Conservation (phyloP, 2,113 vertebrate genomes). For the Cisticola juncidis region DNA sequence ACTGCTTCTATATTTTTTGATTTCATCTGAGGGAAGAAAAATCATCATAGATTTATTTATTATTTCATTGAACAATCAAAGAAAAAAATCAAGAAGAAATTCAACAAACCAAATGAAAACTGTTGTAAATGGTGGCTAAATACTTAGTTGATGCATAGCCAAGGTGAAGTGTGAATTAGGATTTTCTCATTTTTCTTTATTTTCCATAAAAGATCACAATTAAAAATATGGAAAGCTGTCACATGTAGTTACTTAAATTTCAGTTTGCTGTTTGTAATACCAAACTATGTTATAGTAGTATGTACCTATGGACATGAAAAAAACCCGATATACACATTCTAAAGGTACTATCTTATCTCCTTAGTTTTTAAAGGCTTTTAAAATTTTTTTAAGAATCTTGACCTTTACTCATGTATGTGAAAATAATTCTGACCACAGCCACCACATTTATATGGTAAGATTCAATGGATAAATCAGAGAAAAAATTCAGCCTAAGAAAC, state of each 20-base stretch:
- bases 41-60: neutral
- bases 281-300: neutral
- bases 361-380: neutral
- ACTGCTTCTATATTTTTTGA: neutral
- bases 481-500: neutral
- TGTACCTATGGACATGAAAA: neutral
- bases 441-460: neutral
- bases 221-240: neutral
- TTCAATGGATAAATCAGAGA: neutral
- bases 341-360: neutral
- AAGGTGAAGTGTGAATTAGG: neutral
- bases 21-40: neutral
- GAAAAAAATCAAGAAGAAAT: neutral
- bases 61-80: neutral
- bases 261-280: neutral
- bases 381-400: neutral
- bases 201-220: neutral
- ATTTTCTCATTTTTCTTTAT: neutral
- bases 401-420: neutral
- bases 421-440: neutral
- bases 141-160: neutral
- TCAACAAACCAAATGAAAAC: neutral
- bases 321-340: neutral
- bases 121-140: neutral
- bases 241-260: neutral